Percentiles rank a stretch among this genome's conserved stretches.
These are phyloP conservation scores for Neostethus bicornis DNA, from an alignment of 2,797 vertebrate species.

Conservation along the genomic window DNA sequence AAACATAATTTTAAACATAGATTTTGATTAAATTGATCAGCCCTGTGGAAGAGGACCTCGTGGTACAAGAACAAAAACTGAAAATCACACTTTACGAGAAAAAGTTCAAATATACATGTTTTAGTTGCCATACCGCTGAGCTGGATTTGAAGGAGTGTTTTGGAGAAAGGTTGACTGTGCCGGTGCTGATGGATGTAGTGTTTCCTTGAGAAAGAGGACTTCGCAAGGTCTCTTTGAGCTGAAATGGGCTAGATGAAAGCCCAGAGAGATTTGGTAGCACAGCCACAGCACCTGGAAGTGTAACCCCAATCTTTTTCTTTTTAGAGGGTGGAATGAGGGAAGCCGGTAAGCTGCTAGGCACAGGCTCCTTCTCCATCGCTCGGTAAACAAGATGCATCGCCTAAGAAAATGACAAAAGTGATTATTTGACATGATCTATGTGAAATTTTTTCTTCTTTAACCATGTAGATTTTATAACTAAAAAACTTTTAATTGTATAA, in stretches of 20 bases:
- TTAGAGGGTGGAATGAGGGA: constrained; percentile 91
- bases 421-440: background rate
- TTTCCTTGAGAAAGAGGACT: constrained; percentile 84
- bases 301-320: constrained; percentile 83
- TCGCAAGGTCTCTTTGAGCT: constrained; percentile 86
- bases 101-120: background rate
- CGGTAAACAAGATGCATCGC: constrained; percentile 97
- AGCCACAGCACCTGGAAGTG: constrained; percentile 85
- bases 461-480: no score
- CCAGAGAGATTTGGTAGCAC: constrained; percentile 78
- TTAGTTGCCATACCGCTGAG: constrained; percentile 75
- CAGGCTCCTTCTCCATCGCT: constrained; percentile 91
- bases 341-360: constrained; percentile 85
- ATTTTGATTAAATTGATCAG: background rate
- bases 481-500: no score
- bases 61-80: background rate
- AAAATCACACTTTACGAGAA: no score
- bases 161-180: constrained; percentile 84
- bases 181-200: constrained; percentile 36
- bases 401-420: constrained; percentile 65
- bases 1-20: background rate
- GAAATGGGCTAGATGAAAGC: constrained; percentile 76
- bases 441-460: background rate
- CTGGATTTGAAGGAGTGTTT: constrained; percentile 85
- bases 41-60: background rate